Base-by-base conservation (phyloP, 2,113 vertebrate species). In the Dipodomys spectabilis region DNA sequence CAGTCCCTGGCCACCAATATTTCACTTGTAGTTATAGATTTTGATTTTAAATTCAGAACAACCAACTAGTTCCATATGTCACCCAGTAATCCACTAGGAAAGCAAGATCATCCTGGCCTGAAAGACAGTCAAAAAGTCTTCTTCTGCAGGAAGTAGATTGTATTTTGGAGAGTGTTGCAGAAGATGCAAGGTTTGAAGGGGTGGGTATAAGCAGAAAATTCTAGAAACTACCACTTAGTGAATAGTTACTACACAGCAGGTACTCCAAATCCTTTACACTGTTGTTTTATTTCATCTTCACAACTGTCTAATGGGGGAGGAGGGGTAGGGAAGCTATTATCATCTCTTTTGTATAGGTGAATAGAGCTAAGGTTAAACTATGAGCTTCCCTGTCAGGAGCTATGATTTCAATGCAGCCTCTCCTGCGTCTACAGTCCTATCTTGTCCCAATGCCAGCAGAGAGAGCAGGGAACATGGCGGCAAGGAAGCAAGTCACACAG, bases 181-280 rank as follows among this genome's bases (percentile, higher is more conserved):
- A 85, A 91, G 53, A 19, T 62, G 15, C 82, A n/a, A 86, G 68
- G 28, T 49, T 64, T 90, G n/a, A 89, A 53, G 22, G 91, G 7
- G 5, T 32, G 91, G 7, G 3, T 32, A 9, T 22, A 84, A 86
- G 9, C n/a, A 62, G 57, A 20, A 87, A 91, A 35, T 57, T 57
- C 22, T 0, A 53, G 5, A 1, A 71, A 53, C 13, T 32, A 60
- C n/a, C 4, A 44, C 20, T 53, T 67, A 39, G 16, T 69, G 12
- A 79, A 45, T 32, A 53, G 10, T 53, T 57, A 69, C n/a, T 25
- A 19, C 23, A n/a, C 8, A 44, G 65, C 35, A 25, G 22, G 25
- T 28, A 25, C 44, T 60, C 22, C 5, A 30, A 80, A 93, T 19
- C 11, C 30, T 69, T 88, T 45, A 77, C 1, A 53, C 28, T 65